These are phyloP conservation scores for Apteryx owenii DNA, from an alignment of 2,113 vertebrate genomes.

Conservation along the genomic window DNA sequence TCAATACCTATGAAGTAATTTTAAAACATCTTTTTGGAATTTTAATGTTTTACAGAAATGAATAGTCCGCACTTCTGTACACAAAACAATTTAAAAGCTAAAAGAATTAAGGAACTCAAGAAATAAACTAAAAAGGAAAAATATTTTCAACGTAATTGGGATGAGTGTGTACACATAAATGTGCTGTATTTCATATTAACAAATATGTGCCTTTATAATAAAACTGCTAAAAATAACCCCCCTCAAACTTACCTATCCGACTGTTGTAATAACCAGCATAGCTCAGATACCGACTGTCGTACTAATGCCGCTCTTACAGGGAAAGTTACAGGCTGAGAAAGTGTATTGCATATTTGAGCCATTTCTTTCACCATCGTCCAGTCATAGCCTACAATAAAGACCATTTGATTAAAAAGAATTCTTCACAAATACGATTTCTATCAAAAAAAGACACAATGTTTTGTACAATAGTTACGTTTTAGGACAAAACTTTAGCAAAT, in stretches of 20 bases:
- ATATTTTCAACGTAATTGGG: not conserved
- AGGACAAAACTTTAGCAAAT: not conserved
- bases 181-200: not conserved
- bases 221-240: not conserved
- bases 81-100: not conserved
- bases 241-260: conserved; percentile 81
- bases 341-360: conserved; percentile 80
- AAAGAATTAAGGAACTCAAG: not conserved
- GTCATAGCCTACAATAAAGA: conserved; percentile 83
- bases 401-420: not conserved
- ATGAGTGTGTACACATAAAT: not conserved
- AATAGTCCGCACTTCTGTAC: not conserved
- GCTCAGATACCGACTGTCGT: conserved; percentile 79
- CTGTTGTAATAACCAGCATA: conserved; percentile 87
- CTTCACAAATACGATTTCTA: not conserved
- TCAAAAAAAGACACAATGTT: not conserved
- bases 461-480: not conserved
- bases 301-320: conserved; percentile 88
- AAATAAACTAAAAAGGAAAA: not conserved
- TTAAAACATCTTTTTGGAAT: not conserved
- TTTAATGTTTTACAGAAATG: not conserved
- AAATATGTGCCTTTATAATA: not conserved
- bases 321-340: conserved; percentile 86
- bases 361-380: conserved; percentile 90
- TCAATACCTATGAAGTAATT: not conserved